Percentiles rank a stretch among this genome's conserved stretches.
Conservation (phyloP, 35 echinoderm and acorn worm species). For the Anneissia japonica region DNA sequence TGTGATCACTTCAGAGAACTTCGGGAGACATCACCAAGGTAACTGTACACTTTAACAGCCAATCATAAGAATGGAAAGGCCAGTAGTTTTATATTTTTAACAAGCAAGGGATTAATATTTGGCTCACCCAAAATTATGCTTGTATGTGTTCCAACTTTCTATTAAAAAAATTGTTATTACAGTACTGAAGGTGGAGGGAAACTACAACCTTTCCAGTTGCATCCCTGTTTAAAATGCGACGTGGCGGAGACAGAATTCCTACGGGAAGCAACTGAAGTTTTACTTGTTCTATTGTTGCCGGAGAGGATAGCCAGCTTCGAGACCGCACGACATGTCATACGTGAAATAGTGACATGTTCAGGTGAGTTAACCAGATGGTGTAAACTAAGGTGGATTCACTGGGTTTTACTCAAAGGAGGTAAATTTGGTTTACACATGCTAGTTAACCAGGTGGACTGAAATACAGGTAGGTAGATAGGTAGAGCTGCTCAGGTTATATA, state of each 20-base stretch:
- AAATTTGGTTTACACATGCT: too few relatives aligned
- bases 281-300: conserved; percentile 63
- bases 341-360: conserved; percentile 79
- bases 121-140: too few relatives aligned
- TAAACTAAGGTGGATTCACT: too few relatives aligned
- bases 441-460: too few relatives aligned
- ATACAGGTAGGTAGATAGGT: too few relatives aligned
- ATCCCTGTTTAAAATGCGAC: conserved; percentile 74
- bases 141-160: too few relatives aligned
- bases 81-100: too few relatives aligned
- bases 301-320: conserved; percentile 61
- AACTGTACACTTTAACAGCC: neutral
- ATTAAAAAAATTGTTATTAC: neutral
- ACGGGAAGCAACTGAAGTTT: conserved; percentile 76
- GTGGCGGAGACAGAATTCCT: conserved; percentile 68
- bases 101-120: too few relatives aligned
- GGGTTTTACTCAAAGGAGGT: too few relatives aligned
- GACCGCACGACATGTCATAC: conserved; percentile 71
- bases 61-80: too few relatives aligned
- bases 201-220: conserved; percentile 74
- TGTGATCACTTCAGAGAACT: conserved; percentile 73
- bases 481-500: too few relatives aligned
- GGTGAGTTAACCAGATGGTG: too few relatives aligned
- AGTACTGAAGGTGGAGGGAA: conserved; percentile 45
- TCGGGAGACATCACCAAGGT: conserved; percentile 45